Conservation (phyloP, 2,113 vertebrate species). For the Panthera tigris region DNA sequence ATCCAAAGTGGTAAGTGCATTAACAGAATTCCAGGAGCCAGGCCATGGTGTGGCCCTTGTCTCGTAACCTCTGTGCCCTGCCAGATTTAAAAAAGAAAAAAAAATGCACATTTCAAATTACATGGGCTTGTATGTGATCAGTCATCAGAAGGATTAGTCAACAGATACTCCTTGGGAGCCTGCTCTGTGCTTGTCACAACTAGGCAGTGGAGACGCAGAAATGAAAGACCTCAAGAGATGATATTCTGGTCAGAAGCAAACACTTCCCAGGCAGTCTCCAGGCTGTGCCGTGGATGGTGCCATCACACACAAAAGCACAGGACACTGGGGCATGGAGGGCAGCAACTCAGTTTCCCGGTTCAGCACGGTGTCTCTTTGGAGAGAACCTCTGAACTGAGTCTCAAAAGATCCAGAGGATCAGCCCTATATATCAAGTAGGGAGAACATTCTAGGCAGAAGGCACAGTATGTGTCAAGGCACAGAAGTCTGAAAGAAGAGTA, state of each 20-base stretch:
- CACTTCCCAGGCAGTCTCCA: background rate
- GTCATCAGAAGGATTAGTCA: background rate
- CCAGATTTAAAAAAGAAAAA: background rate
- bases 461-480: background rate
- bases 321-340: background rate
- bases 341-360: background rate
- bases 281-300: background rate
- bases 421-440: background rate
- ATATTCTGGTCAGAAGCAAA: background rate
- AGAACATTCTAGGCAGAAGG: background rate
- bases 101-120: background rate
- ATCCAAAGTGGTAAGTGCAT: slow-evolving; percentile 94
- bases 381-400: background rate
- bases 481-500: background rate
- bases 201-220: background rate
- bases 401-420: background rate
- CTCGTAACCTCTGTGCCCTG: background rate
- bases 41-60: background rate
- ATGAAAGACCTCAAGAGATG: background rate
- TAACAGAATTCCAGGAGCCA: background rate
- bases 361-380: background rate
- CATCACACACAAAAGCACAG: background rate
- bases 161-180: background rate
- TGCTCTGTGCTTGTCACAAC: background rate
- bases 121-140: background rate